Percentiles rank a stretch among this genome's conserved stretches.
phyloP scores from a whole-genome alignment of 1,140 invertebrate genomes.

The Drosophila arizonae region DNA sequence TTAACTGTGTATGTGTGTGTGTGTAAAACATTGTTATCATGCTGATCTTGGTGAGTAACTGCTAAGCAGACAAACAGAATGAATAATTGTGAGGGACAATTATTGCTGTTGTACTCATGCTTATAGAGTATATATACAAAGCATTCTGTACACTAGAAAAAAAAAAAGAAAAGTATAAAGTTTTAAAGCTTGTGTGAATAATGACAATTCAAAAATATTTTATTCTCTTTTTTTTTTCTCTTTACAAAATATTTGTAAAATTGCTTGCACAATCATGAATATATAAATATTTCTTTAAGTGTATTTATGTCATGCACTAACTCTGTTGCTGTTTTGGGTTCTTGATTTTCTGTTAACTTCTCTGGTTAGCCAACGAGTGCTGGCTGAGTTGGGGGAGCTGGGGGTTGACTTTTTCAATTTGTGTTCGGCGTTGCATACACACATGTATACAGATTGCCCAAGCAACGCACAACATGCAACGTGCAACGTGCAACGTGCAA shows the following conservation, averaged over 20 bases:
- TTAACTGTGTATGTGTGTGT: constrained; percentile 6
- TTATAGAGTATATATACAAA: constrained; percentile 1
- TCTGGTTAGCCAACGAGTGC: constrained; percentile 7
- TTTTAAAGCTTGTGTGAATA: neutral
- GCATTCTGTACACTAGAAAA: constrained; percentile 6
- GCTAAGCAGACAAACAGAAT: constrained; percentile 46
- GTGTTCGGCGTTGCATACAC: constrained; percentile 57
- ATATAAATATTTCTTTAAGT: neutral
- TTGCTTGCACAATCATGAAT: too few species aligned
- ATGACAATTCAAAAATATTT: too few species aligned
- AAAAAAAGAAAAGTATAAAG: neutral
- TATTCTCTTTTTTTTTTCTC: too few species aligned
- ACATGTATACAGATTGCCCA: constrained; percentile 66
- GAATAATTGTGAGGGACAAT: constrained; percentile 58
- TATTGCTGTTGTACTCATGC: constrained; percentile 14
- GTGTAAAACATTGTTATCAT: constrained; percentile 58
- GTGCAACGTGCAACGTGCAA: constrained; percentile 28
- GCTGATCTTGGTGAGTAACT: constrained; percentile 48
- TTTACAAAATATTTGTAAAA: too few species aligned
- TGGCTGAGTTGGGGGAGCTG: constrained; percentile 17
- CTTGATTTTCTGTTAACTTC: constrained; percentile 26
- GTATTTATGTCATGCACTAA: constrained; percentile 27
- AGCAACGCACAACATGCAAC: constrained; percentile 32
- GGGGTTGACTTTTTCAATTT: constrained; percentile 74
- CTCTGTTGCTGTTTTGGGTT: constrained; percentile 29